A percentile compares a stretch with the other conserved stretches of the same genome.
Evolutionary conservation across 2,797 vertebrate genomes (phyloP).

Genomic region (Cossypha caffra): DNA sequence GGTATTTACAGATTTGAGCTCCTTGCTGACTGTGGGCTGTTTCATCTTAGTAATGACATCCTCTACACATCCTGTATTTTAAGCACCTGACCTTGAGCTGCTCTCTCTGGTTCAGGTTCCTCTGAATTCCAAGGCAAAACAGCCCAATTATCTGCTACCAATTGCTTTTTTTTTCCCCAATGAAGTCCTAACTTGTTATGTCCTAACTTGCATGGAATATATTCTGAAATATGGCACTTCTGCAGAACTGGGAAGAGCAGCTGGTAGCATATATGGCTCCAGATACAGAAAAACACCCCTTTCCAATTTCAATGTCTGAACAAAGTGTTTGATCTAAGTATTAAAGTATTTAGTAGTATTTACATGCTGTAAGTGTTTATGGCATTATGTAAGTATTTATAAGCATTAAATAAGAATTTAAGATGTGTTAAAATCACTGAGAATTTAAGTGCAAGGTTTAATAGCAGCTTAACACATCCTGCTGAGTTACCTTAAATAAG

Average conservation of each 20-base stretch:
- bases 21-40: background rate
- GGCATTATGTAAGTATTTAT: background rate
- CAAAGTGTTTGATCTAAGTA: background rate
- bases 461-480: background rate
- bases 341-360: background rate
- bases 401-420: background rate
- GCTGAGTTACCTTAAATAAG: background rate
- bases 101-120: background rate
- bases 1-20: background rate
- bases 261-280: background rate
- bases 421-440: background rate
- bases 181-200: background rate
- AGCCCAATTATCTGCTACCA: background rate
- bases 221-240: background rate
- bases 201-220: background rate
- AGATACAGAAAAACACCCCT: background rate
- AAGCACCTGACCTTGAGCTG: background rate
- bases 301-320: background rate
- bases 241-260: background rate
- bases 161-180: rapidly evolving
- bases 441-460: background rate
- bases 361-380: background rate
- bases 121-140: background rate
- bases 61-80: background rate
- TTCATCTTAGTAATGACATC: background rate